Evolutionary conservation across 2,797 vertebrate species (phyloP), one percentile per base, ranked within the genome.

Genomic region (Botia almorhae): DNA sequence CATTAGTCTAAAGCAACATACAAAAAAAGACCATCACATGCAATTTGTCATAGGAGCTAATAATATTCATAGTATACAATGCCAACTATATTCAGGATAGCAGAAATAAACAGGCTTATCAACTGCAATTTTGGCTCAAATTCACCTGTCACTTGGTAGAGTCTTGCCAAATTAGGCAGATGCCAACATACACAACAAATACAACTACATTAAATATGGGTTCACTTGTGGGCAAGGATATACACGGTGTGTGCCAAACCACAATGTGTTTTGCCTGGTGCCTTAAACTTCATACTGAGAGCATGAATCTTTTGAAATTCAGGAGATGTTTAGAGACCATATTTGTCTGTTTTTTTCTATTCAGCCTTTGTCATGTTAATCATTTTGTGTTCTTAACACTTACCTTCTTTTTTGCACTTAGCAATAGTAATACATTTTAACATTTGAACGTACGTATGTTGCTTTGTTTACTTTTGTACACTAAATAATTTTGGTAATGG

Each of bases 251-350:
- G 19, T 58, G 21, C 56, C 19, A 58, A 58, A 51, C 64, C n/a
- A 1, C 7, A 12, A n/a, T 21, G 46, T 51, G 43, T 46, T 46
- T 46, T 46, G 43, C 10, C 14, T 12, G 19, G 3, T 19, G 26
- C 1, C 43, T 23, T 43, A 13, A 23, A 13, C 2, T 39, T 46
- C 21, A 53, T 26, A 10, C n/a, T n/a, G 53, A 33, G 23, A 55
- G 61, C 26, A n/a, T 51, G 60, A 33, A 33, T 3, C 33, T 33
- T 3, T 33, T 5, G 33, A 36, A 33, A 65, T 12, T 64, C 65
- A 67, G 53, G 48, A 75, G 19, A 64, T 64, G 21, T 63, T 65
- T 21, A 51, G 12, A 76, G 12, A 76, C 46, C 58, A 36, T 7
- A 74, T 60, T 63, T 48, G 60, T 14, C 29, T 7, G 33, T 14